Evolutionary conservation across 1,140 invertebrate genomes (phyloP), one percentile per base, ranked within the genome.

Genomic region (Thereuonema tuberculata): DNA sequence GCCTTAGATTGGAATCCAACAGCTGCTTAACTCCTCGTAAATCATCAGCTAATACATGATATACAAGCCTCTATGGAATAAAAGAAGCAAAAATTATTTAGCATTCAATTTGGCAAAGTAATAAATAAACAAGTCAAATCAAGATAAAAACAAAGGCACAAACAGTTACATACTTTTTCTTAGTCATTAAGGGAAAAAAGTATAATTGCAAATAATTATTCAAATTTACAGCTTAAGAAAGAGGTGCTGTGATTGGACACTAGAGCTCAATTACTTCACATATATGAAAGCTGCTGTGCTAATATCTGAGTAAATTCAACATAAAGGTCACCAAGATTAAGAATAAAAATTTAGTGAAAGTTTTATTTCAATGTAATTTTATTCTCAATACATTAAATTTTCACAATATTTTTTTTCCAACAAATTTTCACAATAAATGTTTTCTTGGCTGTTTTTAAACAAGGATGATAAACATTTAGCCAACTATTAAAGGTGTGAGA

Each of bases 1-100:
- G 3, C 14, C 28, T 26, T 17, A 55, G 21, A 12, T 55, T 25
- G 3, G 53, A 55, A 23, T 23, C 12, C 5, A 55, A 55, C 14
- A 55, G 3, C 27, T 55, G 24, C 28, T 55, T 26, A 9, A 55
- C 53, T 17, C 53, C 53, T 29, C 15, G 25, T 5, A 55, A 14
- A 29, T 55, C 53, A 55, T 25, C 23, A 28, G 53, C 53, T 21
- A 55, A 21, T 9, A 55, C 53, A 21, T 27, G 53, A 29, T 55
- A 21, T 9, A 55, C 53, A 12, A 55, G 21, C 12, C 53, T 3
- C 53, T 55, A 50, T 14, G 17, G 17, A 14, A 14, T 12, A 21
- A 50, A 50, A 14, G 9, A 21, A 50, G 48, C 23, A 50, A 17
- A 50, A 50, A 43, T 43, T 43, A 43, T n/a, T n/a, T n/a, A n/a